Percentiles rank a stretch among this genome's conserved stretches.
Evolutionary conservation across 2,113 vertebrate species (phyloP).

Genomic region (Xiphophorus hellerii): DNA sequence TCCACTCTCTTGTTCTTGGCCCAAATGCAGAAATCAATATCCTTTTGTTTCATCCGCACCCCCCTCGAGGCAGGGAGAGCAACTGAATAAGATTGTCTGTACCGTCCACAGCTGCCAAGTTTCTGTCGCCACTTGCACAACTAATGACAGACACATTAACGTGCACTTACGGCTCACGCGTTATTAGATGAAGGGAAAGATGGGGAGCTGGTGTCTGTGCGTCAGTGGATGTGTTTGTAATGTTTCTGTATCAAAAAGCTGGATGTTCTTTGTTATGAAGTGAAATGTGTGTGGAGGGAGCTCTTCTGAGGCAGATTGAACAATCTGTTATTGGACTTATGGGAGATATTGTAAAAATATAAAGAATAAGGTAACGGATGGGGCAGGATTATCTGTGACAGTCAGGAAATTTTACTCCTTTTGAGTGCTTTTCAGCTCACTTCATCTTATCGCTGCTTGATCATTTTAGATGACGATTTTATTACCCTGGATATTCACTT

Average conservation of each 20-base stretch:
- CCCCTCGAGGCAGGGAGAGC: constrained; percentile 67
- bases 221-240: background rate
- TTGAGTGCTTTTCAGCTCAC: constrained; percentile 59
- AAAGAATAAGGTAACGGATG: constrained; percentile 43
- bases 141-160: constrained; percentile 73
- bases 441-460: background rate
- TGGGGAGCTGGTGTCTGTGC: constrained; percentile 18
- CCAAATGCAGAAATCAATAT: constrained; percentile 78
- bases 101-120: constrained; percentile 63
- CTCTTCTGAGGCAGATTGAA: constrained; percentile 48
- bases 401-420: constrained; percentile 41
- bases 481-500: background rate
- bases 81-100: constrained; percentile 73
- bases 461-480: background rate
- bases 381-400: constrained; percentile 31
- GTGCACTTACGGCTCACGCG: constrained; percentile 47
- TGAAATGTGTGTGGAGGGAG: constrained; percentile 48
- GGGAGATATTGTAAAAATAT: constrained; percentile 43
- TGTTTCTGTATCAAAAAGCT: background rate
- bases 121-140: constrained; percentile 73
- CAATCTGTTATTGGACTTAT: constrained; percentile 60
- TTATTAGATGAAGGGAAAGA: constrained; percentile 43
- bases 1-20: constrained; percentile 73
- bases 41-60: constrained; percentile 70
- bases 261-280: constrained; percentile 11